A percentile compares a stretch with the other conserved stretches of the same genome.
Conservation (phyloP, 2,797 vertebrate genomes). For the Arnoldichthys spilopterus region DNA sequence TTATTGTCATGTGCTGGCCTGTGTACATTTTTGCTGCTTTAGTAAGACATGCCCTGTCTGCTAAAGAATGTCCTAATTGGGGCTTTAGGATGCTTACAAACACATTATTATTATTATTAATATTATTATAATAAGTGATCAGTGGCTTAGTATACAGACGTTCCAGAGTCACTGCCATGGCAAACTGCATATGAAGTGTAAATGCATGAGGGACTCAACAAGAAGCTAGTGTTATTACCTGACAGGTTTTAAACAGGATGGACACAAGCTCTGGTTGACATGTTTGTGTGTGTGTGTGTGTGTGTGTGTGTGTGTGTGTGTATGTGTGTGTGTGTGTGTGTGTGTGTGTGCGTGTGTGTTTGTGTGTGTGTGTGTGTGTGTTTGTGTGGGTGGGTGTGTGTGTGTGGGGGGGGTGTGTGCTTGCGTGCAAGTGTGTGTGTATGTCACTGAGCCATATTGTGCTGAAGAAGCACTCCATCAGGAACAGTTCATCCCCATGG, state of each 20-base stretch:
- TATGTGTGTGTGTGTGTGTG: not conserved
- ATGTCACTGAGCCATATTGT: constrained; percentile 40
- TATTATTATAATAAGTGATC: not conserved
- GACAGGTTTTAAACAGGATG: constrained; percentile 10
- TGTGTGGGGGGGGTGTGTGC: not conserved
- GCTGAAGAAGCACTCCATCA: constrained; percentile 60
- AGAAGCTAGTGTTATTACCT: constrained; percentile 18
- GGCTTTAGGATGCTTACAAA: not conserved
- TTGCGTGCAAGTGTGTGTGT: not conserved
- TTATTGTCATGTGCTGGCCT: not conserved
- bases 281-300: not conserved
- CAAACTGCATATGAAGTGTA: constrained; percentile 15
- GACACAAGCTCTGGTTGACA: constrained; percentile 3
- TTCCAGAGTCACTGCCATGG: constrained; percentile 8
- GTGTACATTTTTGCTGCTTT: not conserved
- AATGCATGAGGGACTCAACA: not conserved
- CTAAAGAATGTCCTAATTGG: not conserved
- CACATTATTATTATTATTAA: not conserved
- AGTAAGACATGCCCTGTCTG: no score
- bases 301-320: not conserved
- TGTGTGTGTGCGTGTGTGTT: not conserved
- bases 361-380: not conserved
- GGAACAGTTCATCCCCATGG: constrained; percentile 54
- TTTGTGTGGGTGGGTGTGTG: not conserved
- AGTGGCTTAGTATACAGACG: not conserved